Conservation (phyloP, 2,888 invertebrate genomes). For the Steinernema hermaphroditum region DNA sequence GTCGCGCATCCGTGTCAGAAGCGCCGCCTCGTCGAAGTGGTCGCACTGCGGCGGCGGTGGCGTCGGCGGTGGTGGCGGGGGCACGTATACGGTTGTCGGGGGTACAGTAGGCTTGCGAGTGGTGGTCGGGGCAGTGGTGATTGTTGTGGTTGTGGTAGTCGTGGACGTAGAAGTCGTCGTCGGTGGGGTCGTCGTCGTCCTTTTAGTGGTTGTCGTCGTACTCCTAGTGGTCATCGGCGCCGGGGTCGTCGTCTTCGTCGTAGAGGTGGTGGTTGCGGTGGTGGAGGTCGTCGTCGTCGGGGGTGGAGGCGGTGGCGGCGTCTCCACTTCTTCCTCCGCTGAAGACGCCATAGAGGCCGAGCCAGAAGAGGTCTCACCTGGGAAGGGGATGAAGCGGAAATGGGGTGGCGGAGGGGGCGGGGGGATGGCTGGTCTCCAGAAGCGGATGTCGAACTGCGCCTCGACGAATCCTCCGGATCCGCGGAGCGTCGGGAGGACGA, state of each 20-base stretch:
- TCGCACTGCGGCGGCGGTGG: conserved; percentile 40
- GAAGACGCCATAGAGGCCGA: no score
- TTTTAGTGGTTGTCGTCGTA: not conserved
- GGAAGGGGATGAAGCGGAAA: conserved; percentile 32
- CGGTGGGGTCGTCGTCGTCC: not conserved
- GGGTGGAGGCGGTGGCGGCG: not conserved
- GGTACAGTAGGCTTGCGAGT: conserved; percentile 32
- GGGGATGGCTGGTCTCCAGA: conserved; percentile 4
- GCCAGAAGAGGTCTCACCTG: not conserved
- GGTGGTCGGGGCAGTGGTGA: not conserved
- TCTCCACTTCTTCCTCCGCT: not conserved
- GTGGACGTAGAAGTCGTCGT: not conserved
- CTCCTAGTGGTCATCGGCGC: not conserved
- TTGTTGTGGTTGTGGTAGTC: conserved; percentile 23
- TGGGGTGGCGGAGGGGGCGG: conserved; percentile 33
- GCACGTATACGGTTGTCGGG: not conserved
- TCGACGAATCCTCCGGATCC: not conserved
- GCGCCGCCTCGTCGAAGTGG: conserved; percentile 42
- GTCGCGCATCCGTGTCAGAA: conserved; percentile 39
- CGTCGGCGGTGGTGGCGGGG: not conserved
- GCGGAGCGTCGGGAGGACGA: not conserved
- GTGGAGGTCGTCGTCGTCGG: conserved; percentile 3
- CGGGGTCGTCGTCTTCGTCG: not conserved
- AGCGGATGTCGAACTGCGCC: conserved; percentile 13
- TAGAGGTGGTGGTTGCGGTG: not conserved